These are phyloP conservation scores for Erinaceus europaeus DNA, from an alignment of 2,113 vertebrate genomes.

Conservation along the genomic window DNA sequence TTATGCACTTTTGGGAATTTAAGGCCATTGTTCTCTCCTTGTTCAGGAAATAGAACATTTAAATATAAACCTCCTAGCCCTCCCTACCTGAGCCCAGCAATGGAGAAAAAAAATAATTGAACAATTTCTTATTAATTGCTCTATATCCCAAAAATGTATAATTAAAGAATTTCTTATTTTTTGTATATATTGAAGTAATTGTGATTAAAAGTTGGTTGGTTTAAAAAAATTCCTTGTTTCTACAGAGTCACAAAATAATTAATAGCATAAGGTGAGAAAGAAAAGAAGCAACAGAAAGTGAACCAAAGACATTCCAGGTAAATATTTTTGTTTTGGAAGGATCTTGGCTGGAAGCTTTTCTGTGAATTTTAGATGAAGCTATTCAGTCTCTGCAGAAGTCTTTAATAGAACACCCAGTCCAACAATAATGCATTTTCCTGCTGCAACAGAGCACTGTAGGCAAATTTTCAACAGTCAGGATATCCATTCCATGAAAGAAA, in stretches of 20 bases:
- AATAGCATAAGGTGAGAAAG: conserved; percentile 9
- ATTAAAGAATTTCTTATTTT: too few relatives aligned
- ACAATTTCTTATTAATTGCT: neutral
- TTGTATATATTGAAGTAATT: neutral
- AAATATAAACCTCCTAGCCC: neutral
- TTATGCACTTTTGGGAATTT: neutral
- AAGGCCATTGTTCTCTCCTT: neutral
- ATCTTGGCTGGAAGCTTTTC: conserved; percentile 60
- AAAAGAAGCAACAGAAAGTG: neutral
- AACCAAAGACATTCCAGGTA: conserved; percentile 6
- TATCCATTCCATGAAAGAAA: conserved; percentile 71
- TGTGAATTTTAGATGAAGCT: conserved; percentile 76
- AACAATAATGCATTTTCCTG: conserved; percentile 73
- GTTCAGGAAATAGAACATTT: neutral
- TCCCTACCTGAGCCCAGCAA: conserved; percentile 1
- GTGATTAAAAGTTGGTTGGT: neutral
- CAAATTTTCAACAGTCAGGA: conserved; percentile 74
- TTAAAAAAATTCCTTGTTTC: neutral
- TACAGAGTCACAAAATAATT: conserved; percentile 65
- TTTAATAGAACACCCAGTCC: conserved; percentile 78
- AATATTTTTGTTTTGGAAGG: conserved; percentile 48
- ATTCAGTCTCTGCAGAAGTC: conserved; percentile 54
- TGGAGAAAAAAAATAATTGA: neutral
- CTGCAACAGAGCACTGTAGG: conserved; percentile 67
- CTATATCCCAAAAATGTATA: too few relatives aligned